Evolutionary conservation across 2,113 vertebrate species (phyloP).

Genomic region (Eudyptes chrysolophus): DNA sequence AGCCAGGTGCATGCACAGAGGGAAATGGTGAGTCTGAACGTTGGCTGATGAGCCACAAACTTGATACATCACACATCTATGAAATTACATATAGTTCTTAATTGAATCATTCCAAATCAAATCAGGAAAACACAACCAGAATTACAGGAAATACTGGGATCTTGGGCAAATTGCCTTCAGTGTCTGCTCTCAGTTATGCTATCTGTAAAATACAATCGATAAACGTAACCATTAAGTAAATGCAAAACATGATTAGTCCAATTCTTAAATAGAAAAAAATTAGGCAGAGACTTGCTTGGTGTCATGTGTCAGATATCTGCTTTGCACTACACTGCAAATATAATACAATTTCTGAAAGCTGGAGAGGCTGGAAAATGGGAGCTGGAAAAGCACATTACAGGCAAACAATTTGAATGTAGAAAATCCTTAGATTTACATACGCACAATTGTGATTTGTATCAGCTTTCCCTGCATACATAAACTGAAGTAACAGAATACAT

Average conservation of each 20-base stretch:
- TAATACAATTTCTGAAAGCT: neutral
- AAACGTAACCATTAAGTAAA: conserved; percentile 23
- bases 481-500: neutral
- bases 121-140: conserved; percentile 54
- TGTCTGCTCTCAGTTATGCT: conserved; percentile 7
- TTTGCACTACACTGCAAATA: neutral
- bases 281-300: neutral
- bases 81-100: conserved; percentile 30
- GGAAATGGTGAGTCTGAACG: neutral
- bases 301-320: neutral
- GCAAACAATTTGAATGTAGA: neutral
- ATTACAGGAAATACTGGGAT: conserved; percentile 51
- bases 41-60: neutral
- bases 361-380: neutral
- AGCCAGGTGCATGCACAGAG: neutral
- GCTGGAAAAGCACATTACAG: neutral
- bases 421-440: neutral
- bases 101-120: conserved; percentile 48
- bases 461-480: neutral
- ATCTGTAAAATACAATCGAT: neutral
- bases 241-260: neutral
- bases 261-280: neutral
- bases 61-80: conserved; percentile 25
- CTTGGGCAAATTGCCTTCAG: conserved; percentile 17
- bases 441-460: neutral